phyloP scores from a whole-genome alignment of 1,140 invertebrate genomes.

The Drosophila pruinosa region DNA sequence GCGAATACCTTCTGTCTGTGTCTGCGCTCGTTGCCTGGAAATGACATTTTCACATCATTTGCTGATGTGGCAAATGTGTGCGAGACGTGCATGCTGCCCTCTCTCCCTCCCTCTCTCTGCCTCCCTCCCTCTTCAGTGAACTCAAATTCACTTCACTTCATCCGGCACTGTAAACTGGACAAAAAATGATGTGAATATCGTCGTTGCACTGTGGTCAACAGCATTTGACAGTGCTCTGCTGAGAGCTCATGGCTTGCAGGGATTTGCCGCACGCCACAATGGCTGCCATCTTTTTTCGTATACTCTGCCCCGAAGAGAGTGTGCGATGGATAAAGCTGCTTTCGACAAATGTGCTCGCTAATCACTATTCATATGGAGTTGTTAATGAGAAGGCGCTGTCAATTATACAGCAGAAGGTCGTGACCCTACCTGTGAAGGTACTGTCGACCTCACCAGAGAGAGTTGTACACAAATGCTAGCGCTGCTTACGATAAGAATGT shows the following conservation, averaged over 20 bases:
- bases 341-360: too few species aligned
- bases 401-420: too few species aligned
- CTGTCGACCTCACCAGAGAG: too few species aligned
- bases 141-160: slow-evolving; percentile 38
- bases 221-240: background rate
- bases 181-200: slow-evolving; percentile 40
- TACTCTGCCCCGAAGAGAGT: too few species aligned
- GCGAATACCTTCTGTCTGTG: slow-evolving; percentile 9
- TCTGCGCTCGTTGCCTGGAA: slow-evolving; percentile 50
- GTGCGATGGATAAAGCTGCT: too few species aligned
- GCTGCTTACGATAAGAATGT: too few species aligned
- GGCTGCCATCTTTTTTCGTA: too few species aligned
- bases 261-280: too few species aligned
- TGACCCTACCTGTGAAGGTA: too few species aligned
- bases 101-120: background rate
- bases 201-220: slow-evolving; percentile 28
- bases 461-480: too few species aligned
- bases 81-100: slow-evolving; percentile 8
- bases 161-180: slow-evolving; percentile 19
- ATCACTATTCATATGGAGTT: too few species aligned
- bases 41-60: slow-evolving; percentile 81
- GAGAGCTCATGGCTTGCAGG: background rate
- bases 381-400: too few species aligned
- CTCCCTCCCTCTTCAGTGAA: background rate
- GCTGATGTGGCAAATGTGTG: slow-evolving; percentile 78